phyloP scores from a whole-genome alignment of 2,888 invertebrate genomes.

The Eupithecia tripunctaria region DNA sequence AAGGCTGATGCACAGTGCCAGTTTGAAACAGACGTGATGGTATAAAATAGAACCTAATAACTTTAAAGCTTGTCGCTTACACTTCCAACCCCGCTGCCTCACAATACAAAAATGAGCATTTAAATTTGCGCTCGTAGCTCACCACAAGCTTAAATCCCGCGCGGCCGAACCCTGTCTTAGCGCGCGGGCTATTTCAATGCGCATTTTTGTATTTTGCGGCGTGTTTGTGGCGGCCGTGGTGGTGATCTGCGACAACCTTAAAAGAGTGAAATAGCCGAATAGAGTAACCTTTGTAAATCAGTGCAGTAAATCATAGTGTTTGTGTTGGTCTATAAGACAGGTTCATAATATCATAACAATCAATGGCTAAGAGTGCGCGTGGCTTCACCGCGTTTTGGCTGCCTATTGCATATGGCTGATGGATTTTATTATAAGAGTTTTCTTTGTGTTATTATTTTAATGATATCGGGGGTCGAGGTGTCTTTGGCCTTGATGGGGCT shows the following conservation, averaged over 20 bases:
- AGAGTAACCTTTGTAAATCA: neutral
- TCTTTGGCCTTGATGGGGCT: too few relatives aligned
- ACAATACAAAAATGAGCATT: neutral
- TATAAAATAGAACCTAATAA: neutral
- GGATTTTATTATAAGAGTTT: neutral
- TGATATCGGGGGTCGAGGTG: neutral
- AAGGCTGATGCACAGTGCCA: slow-evolving; percentile 30
- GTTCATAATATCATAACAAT: neutral
- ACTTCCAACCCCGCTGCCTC: neutral
- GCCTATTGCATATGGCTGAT: too few relatives aligned
- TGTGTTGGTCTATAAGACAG: neutral
- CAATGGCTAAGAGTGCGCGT: neutral
- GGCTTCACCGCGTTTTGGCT: too few relatives aligned
- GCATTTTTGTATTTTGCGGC: too few relatives aligned
- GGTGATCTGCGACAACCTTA: too few relatives aligned
- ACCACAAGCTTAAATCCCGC: too few relatives aligned
- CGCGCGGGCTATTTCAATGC: too few relatives aligned
- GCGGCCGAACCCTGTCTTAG: too few relatives aligned
- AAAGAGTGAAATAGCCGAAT: too few relatives aligned
- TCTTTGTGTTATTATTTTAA: neutral
- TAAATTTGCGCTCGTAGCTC: too few relatives aligned
- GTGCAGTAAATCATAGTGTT: too few relatives aligned
- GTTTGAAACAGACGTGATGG: slow-evolving; percentile 4
- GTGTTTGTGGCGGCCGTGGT: too few relatives aligned
- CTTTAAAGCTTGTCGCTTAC: neutral